Base-by-base conservation (phyloP, 2,888 invertebrate genomes). In the Protula sp. region DNA sequence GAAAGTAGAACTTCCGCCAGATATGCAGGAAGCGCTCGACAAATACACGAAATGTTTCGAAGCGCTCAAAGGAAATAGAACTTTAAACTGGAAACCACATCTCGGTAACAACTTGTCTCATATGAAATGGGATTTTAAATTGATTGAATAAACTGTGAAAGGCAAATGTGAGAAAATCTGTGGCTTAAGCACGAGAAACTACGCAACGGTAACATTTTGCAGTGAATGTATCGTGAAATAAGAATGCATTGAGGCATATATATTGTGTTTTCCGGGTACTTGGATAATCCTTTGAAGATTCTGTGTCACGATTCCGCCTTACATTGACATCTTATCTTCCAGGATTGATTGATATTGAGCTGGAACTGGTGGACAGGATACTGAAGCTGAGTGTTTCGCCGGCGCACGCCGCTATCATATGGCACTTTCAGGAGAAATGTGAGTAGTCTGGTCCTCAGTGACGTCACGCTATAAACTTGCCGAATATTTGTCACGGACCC, bases 81-180 rank as follows among this genome's bases (percentile, higher is more conserved):
- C 95, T 0, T 83, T 97, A 4, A 88, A 87, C 74, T 97, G 95
- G 95, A 93, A 94, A 72, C 89, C 92, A 55, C 93, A 95, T 80
- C 86, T 95, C 54, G 97, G 79, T 76, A 45, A 48, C 50, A n/a
- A n/a, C n/a, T n/a, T n/a, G n/a, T n/a, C n/a, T n/a, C n/a, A n/a
- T n/a, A n/a, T n/a, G n/a, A 26, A 30, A 28, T 5, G 26, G 9
- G 29, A 27, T 27, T 9, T 9, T 5, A 5, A 53, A 14, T 53
- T 24, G 27, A 24, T 26, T 1, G 5, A 27, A 53, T 53, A 5
- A 28, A 19, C 9, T 22, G 14, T 14, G 24, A 5, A 19, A 22
- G 14, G 24, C 5, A 22, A 50, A 19, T 50, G 14, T 19, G 5
- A 9, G 14, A n/a, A n/a, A n/a, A n/a, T n/a, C n/a, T n/a, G n/a